Percentiles rank a stretch among this genome's conserved stretches.
These are phyloP conservation scores for Lota lota DNA, from an alignment of 2,113 vertebrate species.

Conservation along the genomic window DNA sequence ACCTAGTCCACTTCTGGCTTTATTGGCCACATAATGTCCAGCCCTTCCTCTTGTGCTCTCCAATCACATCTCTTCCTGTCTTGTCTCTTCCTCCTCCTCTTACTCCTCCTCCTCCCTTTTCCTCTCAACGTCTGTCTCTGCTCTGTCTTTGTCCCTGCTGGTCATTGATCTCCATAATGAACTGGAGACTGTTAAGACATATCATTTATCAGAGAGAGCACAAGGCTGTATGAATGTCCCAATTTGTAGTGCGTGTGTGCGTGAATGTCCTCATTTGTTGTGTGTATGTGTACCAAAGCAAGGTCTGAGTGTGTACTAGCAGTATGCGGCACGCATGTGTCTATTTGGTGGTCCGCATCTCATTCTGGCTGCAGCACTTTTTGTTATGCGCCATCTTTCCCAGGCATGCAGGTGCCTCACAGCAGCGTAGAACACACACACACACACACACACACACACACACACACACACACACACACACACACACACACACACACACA, in stretches of 20 bases:
- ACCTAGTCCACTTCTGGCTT: not conserved
- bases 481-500: not conserved
- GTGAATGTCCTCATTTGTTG: not conserved
- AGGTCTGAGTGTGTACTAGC: not conserved
- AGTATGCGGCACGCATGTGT: not conserved
- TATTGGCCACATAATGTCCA: not conserved
- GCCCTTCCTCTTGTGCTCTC: not conserved
- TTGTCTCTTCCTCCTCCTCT: not conserved
- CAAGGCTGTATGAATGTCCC: constrained; percentile 15
- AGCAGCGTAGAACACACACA: constrained; percentile 13
- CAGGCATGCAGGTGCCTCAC: not conserved
- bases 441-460: not conserved
- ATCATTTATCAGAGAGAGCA: constrained; percentile 23
- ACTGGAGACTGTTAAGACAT: constrained; percentile 21
- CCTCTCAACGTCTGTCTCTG: not conserved
- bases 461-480: not conserved
- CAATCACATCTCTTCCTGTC: not conserved
- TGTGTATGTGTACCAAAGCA: not conserved
- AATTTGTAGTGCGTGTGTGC: not conserved
- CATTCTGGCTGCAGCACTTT: not conserved
- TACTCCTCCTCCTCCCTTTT: not conserved
- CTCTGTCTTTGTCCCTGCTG: not conserved
- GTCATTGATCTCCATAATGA: constrained; percentile 30
- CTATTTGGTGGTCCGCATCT: no score
- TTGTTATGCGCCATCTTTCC: constrained; percentile 1